These are phyloP conservation scores for Carettochelys insculpta DNA, from an alignment of 2,113 vertebrate species.

Conservation along the genomic window DNA sequence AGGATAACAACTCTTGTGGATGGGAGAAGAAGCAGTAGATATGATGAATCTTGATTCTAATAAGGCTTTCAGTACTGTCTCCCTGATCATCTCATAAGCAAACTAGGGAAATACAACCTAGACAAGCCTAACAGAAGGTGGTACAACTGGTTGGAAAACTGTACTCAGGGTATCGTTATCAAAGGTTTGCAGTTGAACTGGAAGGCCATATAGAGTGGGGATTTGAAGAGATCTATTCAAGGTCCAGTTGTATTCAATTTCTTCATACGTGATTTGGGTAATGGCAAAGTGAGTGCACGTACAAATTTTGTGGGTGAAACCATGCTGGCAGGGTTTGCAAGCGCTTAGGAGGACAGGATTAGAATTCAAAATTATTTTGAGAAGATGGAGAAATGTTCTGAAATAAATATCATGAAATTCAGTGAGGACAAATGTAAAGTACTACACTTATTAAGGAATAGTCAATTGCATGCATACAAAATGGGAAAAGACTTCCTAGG, in stretches of 20 bases:
- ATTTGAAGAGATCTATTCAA: not conserved
- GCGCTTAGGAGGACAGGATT: not conserved
- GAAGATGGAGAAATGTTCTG: not conserved
- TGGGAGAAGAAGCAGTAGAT: not conserved
- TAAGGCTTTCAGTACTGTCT: not conserved
- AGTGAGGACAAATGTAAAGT: not conserved
- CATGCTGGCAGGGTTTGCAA: not conserved
- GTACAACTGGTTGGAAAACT: not conserved
- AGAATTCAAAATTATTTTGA: not conserved
- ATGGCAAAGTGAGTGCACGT: not conserved
- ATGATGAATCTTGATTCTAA: not conserved
- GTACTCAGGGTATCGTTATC: not conserved
- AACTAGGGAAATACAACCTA: not conserved
- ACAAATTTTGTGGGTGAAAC: not conserved
- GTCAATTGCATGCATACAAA: not conserved
- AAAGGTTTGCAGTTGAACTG: not conserved
- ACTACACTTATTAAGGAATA: not conserved
- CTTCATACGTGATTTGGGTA: not conserved
- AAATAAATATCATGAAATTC: not conserved
- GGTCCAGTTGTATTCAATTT: not conserved
- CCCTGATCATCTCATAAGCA: not conserved
- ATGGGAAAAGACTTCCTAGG: not conserved
- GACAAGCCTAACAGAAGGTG: not conserved
- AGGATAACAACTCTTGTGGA: not conserved
- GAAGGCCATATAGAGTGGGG: not conserved